Evolutionary conservation across 1,140 invertebrate species (phyloP).

Genomic region (Andricus grossulariae): DNA sequence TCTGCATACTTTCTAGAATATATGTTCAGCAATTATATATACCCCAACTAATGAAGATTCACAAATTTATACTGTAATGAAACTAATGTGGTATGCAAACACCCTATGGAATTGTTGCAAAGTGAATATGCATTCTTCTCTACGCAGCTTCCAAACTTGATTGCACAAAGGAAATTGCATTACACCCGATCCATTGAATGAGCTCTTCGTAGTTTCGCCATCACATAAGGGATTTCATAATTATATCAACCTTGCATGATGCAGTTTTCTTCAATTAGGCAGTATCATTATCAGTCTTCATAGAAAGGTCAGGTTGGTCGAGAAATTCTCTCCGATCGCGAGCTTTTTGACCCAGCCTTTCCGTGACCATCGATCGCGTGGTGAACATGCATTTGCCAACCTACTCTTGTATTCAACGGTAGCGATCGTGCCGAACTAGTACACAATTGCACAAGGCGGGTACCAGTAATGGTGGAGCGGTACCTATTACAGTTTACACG

Average conservation of each 20-base stretch:
- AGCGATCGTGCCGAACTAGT: slow-evolving; percentile 34
- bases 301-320: not conserved
- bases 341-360: slow-evolving; percentile 39
- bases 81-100: not conserved
- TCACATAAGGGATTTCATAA: slow-evolving; percentile 19
- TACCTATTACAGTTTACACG: slow-evolving; percentile 61
- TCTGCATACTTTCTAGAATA: too few relatives aligned
- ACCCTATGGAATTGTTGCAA: not conserved
- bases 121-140: slow-evolving; percentile 24
- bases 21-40: too few relatives aligned
- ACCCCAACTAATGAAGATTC: too few relatives aligned
- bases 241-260: slow-evolving; percentile 6
- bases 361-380: slow-evolving; percentile 46
- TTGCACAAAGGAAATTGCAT: slow-evolving; percentile 30
- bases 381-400: slow-evolving; percentile 38
- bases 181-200: slow-evolving; percentile 20
- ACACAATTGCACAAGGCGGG: slow-evolving; percentile 3
- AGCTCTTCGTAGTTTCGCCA: not conserved
- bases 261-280: slow-evolving; percentile 17
- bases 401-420: slow-evolving; percentile 52
- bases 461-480: slow-evolving; percentile 2
- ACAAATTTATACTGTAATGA: not conserved
- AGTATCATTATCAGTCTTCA: not conserved
- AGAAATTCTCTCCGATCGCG: slow-evolving; percentile 25
- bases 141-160: slow-evolving; percentile 18